Evolutionary conservation across 2,888 invertebrate species (phyloP).

Genomic region (Allolobophora icterica): DNA sequence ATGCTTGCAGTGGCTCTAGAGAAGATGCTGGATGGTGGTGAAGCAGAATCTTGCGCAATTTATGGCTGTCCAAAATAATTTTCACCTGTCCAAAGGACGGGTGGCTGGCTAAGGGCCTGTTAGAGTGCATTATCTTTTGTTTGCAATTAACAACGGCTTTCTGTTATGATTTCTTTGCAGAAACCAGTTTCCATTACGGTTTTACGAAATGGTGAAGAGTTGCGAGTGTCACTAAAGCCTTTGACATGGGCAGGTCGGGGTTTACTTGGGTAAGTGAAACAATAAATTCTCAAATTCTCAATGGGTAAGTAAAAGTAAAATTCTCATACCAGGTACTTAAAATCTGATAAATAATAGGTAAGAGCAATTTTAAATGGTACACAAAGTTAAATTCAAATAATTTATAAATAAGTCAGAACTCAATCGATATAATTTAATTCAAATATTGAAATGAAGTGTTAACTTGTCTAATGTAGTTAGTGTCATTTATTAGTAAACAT

Average conservation of each 20-base stretch:
- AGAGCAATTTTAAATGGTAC: neutral
- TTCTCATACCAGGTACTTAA: no score
- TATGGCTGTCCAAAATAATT: no score
- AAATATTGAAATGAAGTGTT: no score
- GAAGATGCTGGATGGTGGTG: no score
- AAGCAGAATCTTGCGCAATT: no score
- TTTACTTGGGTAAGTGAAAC: conserved; percentile 54
- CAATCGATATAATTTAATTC: no score
- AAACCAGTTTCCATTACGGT: conserved; percentile 53
- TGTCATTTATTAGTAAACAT: no score
- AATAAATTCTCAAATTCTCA: neutral
- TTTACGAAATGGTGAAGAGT: conserved; percentile 48
- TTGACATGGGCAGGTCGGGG: conserved; percentile 58
- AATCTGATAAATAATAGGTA: no score
- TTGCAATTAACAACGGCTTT: neutral
- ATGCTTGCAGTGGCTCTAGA: no score
- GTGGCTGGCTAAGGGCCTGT: no score
- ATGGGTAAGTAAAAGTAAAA: neutral
- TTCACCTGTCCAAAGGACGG: no score
- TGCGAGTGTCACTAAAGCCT: conserved; percentile 53
- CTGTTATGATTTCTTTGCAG: conserved; percentile 49
- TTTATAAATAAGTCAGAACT: neutral
- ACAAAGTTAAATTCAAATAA: neutral
- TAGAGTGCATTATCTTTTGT: neutral
- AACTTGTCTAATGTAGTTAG: no score